phyloP scores from a whole-genome alignment of 2,113 vertebrate genomes.

The Pygathrix nemaeus region DNA sequence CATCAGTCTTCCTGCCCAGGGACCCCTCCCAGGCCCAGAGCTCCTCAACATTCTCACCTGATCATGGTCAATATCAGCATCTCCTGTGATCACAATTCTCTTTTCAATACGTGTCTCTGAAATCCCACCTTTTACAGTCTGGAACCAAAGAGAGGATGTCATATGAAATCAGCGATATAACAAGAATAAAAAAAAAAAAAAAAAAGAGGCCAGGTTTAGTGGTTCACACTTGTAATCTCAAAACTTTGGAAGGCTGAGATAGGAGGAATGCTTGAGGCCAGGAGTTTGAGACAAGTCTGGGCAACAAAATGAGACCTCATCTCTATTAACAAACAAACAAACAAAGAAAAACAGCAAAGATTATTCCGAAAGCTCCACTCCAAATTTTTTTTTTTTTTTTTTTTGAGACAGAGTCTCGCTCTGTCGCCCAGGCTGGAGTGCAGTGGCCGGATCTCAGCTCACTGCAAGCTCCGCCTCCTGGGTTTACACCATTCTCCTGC shows the following conservation, averaged over 20 bases:
- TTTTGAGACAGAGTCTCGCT: too few species aligned
- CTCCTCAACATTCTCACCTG: conserved; percentile 88
- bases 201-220: too few species aligned
- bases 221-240: too few species aligned
- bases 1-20: neutral
- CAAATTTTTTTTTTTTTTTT: neutral
- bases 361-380: neutral
- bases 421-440: too few species aligned
- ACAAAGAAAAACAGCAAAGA: neutral
- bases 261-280: too few species aligned
- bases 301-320: too few species aligned
- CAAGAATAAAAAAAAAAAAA: neutral
- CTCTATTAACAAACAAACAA: neutral
- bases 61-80: conserved; percentile 97
- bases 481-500: too few species aligned
- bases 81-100: conserved; percentile 98
- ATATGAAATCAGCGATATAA: neutral
- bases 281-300: too few species aligned
- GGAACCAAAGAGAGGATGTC: conserved; percentile 37
- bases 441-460: too few species aligned
- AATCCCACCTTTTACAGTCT: conserved; percentile 99
- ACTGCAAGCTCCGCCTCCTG: too few species aligned
- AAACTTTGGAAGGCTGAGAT: too few species aligned
- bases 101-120: conserved; percentile 99
- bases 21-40: neutral